Base-by-base conservation (phyloP, 92 coral and sea anemone species). In the Porites rus region DNA sequence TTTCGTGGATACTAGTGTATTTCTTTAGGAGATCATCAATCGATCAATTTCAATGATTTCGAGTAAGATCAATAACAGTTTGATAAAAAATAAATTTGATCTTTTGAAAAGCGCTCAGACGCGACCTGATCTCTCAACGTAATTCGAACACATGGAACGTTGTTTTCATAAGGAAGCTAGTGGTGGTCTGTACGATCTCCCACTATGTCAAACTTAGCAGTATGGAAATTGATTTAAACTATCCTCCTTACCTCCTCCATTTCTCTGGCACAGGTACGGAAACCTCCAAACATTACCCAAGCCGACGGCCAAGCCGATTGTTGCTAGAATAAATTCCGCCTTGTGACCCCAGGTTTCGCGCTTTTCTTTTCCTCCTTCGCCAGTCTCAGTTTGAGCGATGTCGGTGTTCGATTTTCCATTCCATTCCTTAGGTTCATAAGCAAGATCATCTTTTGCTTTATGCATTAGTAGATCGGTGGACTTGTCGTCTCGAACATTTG, bases 271-370 rank as follows among this genome's bases (percentile, higher is more conserved):
- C 17, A 94, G 92, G 72, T 94, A 94, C 19, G 98, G 98, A 64
- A 94, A 94, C 46, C 98, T 90, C 98, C 98, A 94, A 6, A 94
- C 98, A 46, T 94, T 94, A 0, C 98, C 98, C 63, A 94, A 92
- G 0, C 98, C 98, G 7, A 94, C 98, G 8, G 98, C 98, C 21
- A 94, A 89, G n/a, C 98, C 98, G 24, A 94, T 76, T 9, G 98
- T 94, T 6, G 98, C 98, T 7, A 94, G 89, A 56, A 94, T 79
- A 59, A 94, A 94, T 62, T 94, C 98, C 9, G 96, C 98, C 75
- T 94, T 94, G 58, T 93, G 94, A 2, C 98, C 98, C 98, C 98
- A 94, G 24, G 80, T 90, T 68, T 94, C 98, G 3, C 98, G 87
- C 71, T 88, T 89, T 18, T 73, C 96, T 1, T 83, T 88, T 10